phyloP scores from a whole-genome alignment of 2,888 invertebrate species.

The Electrophaes corylata region DNA sequence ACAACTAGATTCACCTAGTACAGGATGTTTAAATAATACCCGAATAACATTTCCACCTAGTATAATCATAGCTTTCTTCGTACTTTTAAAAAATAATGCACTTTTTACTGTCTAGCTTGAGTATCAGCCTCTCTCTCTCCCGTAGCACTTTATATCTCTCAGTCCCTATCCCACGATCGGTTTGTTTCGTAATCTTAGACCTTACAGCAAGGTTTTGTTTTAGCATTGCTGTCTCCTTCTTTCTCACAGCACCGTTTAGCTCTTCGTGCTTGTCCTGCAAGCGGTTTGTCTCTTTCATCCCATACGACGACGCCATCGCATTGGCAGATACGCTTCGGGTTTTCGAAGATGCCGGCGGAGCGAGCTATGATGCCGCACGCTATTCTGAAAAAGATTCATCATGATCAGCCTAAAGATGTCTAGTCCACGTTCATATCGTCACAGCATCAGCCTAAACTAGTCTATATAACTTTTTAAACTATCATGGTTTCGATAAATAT shows the following conservation, averaged over 20 bases:
- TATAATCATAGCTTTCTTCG: no score
- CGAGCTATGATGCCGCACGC: constrained; percentile 95
- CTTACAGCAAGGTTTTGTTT: neutral
- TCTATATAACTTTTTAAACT: no score
- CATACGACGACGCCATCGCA: constrained; percentile 95
- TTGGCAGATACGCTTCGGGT: constrained; percentile 93
- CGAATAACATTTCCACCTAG: no score
- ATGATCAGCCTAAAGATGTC: neutral
- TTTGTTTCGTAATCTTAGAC: neutral
- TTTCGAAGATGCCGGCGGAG: constrained; percentile 93
- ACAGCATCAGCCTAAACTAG: no score
- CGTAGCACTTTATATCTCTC: neutral
- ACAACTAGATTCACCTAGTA: no score
- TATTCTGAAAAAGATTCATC: constrained; percentile 74
- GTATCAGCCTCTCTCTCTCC: neutral
- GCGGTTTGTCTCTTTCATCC: constrained; percentile 90
- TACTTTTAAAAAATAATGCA: no score
- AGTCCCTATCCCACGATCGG: neutral
- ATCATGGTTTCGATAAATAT: no score
- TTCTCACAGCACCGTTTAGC: constrained; percentile 45
- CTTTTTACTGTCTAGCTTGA: neutral
- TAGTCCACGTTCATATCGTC: no score
- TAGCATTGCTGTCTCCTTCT: constrained; percentile 25
- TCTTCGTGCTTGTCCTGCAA: constrained; percentile 70
- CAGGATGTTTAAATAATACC: no score